Conservation (phyloP, 2,113 vertebrate genomes). For the Hoplias malabaricus region DNA sequence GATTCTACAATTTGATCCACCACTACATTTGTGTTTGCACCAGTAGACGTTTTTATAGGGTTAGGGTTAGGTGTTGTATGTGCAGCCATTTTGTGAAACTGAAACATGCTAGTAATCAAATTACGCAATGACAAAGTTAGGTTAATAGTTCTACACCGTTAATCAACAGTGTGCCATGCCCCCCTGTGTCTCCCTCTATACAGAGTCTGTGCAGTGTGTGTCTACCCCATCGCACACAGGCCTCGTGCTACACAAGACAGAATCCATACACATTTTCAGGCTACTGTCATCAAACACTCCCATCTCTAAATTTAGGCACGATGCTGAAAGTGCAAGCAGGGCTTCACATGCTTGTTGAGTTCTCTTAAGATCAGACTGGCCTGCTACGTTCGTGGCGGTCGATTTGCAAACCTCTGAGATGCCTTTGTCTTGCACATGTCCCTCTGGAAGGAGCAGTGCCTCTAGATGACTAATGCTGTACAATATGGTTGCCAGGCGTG, state of each 20-base stretch:
- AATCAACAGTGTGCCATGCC: too few species aligned
- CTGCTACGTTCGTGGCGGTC: background rate
- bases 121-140: too few species aligned
- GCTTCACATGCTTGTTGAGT: slow-evolving; percentile 5
- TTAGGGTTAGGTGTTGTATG: too few species aligned
- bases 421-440: slow-evolving; percentile 17
- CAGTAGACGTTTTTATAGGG: too few species aligned
- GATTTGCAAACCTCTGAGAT: background rate
- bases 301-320: slow-evolving; percentile 32
- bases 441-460: slow-evolving; percentile 33
- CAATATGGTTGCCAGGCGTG: slow-evolving; percentile 54
- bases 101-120: too few species aligned
- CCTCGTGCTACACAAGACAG: background rate
- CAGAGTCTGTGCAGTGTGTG: background rate
- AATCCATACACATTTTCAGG: slow-evolving; percentile 1
- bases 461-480: slow-evolving; percentile 59
- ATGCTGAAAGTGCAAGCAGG: slow-evolving; percentile 4
- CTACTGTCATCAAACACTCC: slow-evolving; percentile 18
- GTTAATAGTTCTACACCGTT: too few species aligned
- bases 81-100: too few species aligned
- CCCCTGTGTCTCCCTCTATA: background rate
- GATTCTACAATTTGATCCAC: too few species aligned
- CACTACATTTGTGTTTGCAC: too few species aligned
- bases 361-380: background rate
- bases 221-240: background rate